A percentile compares a stretch with the other conserved stretches of the same genome.
Conservation (phyloP, 2,797 vertebrate species). For the Tadarida brasiliensis region DNA sequence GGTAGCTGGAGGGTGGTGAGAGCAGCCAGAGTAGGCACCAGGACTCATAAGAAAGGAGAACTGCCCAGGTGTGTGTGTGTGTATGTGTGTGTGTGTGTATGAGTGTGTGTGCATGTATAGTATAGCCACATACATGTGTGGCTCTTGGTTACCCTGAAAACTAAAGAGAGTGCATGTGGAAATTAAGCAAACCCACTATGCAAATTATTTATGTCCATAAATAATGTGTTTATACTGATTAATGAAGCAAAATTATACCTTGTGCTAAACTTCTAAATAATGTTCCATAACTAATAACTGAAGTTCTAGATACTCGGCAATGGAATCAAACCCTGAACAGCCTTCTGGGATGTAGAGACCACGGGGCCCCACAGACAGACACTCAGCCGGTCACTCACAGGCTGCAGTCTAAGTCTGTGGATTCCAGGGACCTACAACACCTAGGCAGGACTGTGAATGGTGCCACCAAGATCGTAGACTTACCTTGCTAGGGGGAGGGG, state of each 20-base stretch:
- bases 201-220: constrained; percentile 17
- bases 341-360: background rate
- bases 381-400: background rate
- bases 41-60: background rate
- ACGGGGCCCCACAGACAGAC: rapidly evolving
- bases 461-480: background rate
- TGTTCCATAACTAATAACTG: background rate
- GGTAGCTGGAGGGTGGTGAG: no score
- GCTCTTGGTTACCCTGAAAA: background rate
- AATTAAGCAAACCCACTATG: constrained; percentile 5
- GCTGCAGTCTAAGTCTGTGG: background rate
- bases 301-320: background rate
- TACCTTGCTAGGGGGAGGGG: background rate
- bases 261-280: background rate
- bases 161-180: background rate
- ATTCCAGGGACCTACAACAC: background rate
- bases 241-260: background rate
- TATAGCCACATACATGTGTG: background rate
- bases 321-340: background rate
- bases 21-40: background rate
- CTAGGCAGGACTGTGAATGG: background rate
- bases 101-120: background rate
- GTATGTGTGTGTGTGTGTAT: background rate
- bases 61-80: background rate
- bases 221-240: background rate